phyloP scores from a whole-genome alignment of 2,888 invertebrate species.

The Bombylius discolor region DNA sequence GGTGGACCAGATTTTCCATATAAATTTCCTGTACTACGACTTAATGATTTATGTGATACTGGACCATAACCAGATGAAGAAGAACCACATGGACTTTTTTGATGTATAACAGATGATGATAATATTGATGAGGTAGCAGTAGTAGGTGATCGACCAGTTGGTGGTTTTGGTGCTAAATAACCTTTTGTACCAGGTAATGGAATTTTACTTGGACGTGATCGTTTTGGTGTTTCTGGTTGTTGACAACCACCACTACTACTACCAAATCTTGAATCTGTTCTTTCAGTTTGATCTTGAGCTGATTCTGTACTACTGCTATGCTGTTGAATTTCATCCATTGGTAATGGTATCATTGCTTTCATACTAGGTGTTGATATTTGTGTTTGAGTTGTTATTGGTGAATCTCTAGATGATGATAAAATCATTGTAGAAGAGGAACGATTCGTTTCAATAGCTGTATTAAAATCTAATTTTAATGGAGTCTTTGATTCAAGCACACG shows the following conservation, averaged over 20 bases:
- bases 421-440: slow-evolving; percentile 35
- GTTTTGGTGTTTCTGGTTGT: slow-evolving; percentile 20
- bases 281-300: slow-evolving; percentile 45
- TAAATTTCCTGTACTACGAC: slow-evolving; percentile 34
- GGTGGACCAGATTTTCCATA: slow-evolving; percentile 22
- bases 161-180: slow-evolving; percentile 50
- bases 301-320: slow-evolving; percentile 53
- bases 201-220: slow-evolving; percentile 55
- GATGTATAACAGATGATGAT: background rate
- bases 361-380: slow-evolving; percentile 43
- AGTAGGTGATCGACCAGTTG: slow-evolving; percentile 27
- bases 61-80: slow-evolving; percentile 18
- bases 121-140: background rate
- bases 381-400: slow-evolving; percentile 18
- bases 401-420: slow-evolving; percentile 30
- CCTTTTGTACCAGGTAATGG: slow-evolving; percentile 48
- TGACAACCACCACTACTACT: background rate
- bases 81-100: slow-evolving; percentile 20
- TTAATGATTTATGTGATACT: slow-evolving; percentile 31
- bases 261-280: slow-evolving; percentile 13
- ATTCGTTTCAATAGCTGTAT: slow-evolving; percentile 16
- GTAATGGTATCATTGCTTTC: slow-evolving; percentile 45
- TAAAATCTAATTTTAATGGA: slow-evolving; percentile 18
- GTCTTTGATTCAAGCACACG: slow-evolving; percentile 52
- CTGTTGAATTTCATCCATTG: slow-evolving; percentile 38